Evolutionary conservation across 2,113 vertebrate genomes (phyloP).

Genomic region (Oncorhynchus keta): DNA sequence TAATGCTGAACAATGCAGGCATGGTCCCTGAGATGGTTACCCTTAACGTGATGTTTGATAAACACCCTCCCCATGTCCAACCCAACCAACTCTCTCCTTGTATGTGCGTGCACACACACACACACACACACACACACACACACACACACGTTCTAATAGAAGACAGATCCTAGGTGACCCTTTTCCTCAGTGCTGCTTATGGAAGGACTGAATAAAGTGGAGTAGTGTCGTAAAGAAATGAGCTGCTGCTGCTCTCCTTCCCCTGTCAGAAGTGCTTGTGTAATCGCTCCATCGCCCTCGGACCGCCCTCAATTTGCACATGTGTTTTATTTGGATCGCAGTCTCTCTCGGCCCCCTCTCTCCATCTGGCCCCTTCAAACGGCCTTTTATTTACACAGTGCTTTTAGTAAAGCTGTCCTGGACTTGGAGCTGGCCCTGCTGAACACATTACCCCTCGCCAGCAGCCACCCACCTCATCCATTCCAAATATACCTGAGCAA

Average conservation of each 20-base stretch:
- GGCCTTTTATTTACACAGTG: constrained; percentile 5
- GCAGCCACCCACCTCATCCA: constrained; percentile 19
- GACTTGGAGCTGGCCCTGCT: background rate
- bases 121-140: no score
- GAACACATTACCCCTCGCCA: background rate
- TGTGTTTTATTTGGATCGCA: constrained; percentile 65
- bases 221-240: constrained; percentile 15
- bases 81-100: constrained; percentile 20
- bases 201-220: constrained; percentile 52
- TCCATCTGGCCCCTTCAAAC: constrained; percentile 30
- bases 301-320: constrained; percentile 55
- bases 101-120: background rate
- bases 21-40: constrained; percentile 30
- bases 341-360: constrained; percentile 5
- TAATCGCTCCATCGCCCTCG: constrained; percentile 60
- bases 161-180: constrained; percentile 47
- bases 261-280: constrained; percentile 42
- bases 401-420: background rate
- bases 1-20: constrained; percentile 12
- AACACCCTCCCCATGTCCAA: constrained; percentile 40
- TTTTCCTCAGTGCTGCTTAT: constrained; percentile 46
- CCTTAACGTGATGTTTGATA: constrained; percentile 34
- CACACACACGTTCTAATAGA: constrained; percentile 32
- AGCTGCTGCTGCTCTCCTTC: constrained; percentile 19
- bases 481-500: constrained; percentile 37